Conservation (phyloP, 1,140 invertebrate species). For the Laupala kohalensis region DNA sequence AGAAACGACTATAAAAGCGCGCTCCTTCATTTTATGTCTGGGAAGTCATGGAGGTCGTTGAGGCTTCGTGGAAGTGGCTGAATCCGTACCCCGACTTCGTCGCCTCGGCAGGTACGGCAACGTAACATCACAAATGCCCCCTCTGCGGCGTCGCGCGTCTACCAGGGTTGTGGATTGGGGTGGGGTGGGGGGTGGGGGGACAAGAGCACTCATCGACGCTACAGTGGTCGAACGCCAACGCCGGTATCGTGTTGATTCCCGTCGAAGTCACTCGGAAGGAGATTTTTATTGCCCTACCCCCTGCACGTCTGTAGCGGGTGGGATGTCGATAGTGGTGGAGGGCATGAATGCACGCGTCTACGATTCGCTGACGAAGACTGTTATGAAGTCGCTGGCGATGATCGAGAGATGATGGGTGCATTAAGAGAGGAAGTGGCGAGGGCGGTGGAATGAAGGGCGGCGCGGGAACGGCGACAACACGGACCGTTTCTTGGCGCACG, state of each 20-base stretch:
- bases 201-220: background rate
- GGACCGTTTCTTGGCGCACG: background rate
- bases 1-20: too few relatives aligned
- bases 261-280: background rate
- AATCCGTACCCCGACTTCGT: background rate
- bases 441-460: too few relatives aligned
- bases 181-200: background rate
- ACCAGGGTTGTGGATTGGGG: background rate
- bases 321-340: too few relatives aligned
- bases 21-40: background rate
- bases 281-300: background rate
- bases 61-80: background rate
- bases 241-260: background rate
- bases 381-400: too few relatives aligned
- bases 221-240: background rate
- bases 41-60: background rate
- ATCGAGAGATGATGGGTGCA: too few relatives aligned
- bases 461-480: too few relatives aligned
- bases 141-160: background rate
- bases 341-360: too few relatives aligned
- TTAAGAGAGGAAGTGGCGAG: too few relatives aligned
- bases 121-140: background rate
- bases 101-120: background rate
- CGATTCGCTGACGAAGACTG: too few relatives aligned
- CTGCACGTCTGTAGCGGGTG: too few relatives aligned